Percentiles rank a stretch among this genome's conserved stretches.
phyloP scores from a whole-genome alignment of 2,797 vertebrate species.

The Premnoplex brunnescens region DNA sequence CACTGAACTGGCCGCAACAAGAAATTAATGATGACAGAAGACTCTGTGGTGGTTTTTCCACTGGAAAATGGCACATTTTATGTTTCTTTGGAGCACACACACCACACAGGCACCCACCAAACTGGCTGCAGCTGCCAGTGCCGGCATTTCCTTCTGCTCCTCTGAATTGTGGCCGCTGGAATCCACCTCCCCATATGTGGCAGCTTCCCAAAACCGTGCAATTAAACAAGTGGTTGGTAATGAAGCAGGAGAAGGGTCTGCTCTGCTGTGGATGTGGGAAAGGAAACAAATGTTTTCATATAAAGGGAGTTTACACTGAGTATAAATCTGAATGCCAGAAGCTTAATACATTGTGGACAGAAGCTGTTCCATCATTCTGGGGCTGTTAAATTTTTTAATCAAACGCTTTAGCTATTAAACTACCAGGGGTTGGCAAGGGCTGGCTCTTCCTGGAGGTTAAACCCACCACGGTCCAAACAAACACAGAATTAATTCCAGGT shows the following conservation, averaged over 20 bases:
- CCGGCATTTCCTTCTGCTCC: neutral
- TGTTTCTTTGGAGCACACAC: neutral
- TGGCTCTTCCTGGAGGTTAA: constrained; percentile 32
- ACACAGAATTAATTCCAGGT: constrained; percentile 44
- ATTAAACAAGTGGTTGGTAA: neutral
- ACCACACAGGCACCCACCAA: neutral
- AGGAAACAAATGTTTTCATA: constrained; percentile 33
- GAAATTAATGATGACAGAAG: neutral
- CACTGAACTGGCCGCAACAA: neutral
- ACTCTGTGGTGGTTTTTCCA: accelerated
- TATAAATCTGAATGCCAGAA: constrained; percentile 8
- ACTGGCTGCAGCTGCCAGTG: neutral
- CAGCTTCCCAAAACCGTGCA: neutral
- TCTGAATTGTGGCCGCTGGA: neutral
- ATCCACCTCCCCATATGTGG: neutral
- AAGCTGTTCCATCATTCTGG: constrained; percentile 51
- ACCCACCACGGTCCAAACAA: constrained; percentile 15
- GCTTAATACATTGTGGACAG: constrained; percentile 44
- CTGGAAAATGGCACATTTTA: neutral
- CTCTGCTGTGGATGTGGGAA: neutral
- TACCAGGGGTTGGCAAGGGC: constrained; percentile 67
- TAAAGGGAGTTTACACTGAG: neutral
- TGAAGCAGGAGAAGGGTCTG: neutral
- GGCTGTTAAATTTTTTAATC: constrained; percentile 76
- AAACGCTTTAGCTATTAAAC: constrained; percentile 71